A percentile compares a stretch with the other conserved stretches of the same genome.
Conservation (phyloP, 2,113 vertebrate genomes). For the Cromileptes altivelis region DNA sequence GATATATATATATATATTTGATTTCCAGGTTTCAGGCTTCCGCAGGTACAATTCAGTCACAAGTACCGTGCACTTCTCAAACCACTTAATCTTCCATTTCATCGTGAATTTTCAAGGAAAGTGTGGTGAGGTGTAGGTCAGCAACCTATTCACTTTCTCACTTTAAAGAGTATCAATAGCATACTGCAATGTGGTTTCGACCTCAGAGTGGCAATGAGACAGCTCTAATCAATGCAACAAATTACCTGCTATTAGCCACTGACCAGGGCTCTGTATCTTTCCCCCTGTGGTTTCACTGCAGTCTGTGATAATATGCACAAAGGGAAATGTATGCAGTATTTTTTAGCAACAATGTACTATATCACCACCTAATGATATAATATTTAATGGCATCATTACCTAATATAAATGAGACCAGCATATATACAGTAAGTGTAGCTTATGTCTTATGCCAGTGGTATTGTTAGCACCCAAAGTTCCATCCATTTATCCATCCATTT, state of each 20-base stretch:
- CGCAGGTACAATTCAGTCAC: constrained; percentile 4
- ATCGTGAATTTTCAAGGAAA: constrained; percentile 34
- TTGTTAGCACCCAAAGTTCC: constrained; percentile 16
- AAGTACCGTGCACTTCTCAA: constrained; percentile 13
- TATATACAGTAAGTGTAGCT: constrained; percentile 20
- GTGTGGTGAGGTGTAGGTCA: constrained; percentile 1
- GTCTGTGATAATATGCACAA: constrained; percentile 29
- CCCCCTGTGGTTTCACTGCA: constrained; percentile 34
- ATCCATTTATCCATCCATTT: neutral
- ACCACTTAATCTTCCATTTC: constrained; percentile 33
- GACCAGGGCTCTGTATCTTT: constrained; percentile 35
- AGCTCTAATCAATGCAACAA: constrained; percentile 70
- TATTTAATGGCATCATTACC: constrained; percentile 47
- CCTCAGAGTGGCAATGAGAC: constrained; percentile 37
- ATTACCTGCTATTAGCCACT: constrained; percentile 68
- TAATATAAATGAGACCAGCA: constrained; percentile 29
- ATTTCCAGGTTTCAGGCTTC: constrained; percentile 15
- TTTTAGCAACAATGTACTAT: constrained; percentile 23
- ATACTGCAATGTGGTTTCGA: constrained; percentile 48
- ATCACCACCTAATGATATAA: constrained; percentile 42
- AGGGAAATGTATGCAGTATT: constrained; percentile 26
- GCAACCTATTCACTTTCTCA: constrained; percentile 44
- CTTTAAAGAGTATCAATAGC: constrained; percentile 46
- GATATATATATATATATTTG: neutral
- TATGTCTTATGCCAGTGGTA: constrained; percentile 9